Conservation (phyloP, 2,797 vertebrate genomes). For the Delichon dasypus region DNA sequence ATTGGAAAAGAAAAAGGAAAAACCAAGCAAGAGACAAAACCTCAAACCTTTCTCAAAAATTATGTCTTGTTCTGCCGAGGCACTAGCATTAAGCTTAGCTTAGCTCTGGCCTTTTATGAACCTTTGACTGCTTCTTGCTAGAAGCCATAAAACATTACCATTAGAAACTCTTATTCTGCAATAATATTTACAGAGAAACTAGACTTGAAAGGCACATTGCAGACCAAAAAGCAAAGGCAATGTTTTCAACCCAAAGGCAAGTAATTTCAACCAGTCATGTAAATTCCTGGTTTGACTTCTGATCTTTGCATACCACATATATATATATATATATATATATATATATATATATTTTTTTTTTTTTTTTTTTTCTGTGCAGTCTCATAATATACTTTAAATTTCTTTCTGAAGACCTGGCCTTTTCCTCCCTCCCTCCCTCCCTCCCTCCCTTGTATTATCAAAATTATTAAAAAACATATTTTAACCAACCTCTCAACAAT, state of each 20-base stretch:
- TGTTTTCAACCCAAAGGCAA: not conserved
- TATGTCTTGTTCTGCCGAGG: not conserved
- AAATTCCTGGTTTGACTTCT: not conserved
- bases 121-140: not conserved
- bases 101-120: not conserved
- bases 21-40: not conserved
- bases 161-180: not conserved
- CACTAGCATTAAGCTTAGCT: not conserved
- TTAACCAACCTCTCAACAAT: not conserved
- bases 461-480: not conserved
- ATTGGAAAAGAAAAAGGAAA: not conserved
- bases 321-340: too few relatives aligned
- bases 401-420: not conserved
- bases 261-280: not conserved
- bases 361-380: not conserved
- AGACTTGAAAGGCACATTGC: not conserved
- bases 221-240: not conserved
- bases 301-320: not conserved
- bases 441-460: not conserved
- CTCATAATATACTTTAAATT: not conserved
- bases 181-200: not conserved
- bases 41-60: not conserved
- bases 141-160: not conserved
- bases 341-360: too few relatives aligned
- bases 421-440: accelerated